Evolutionary conservation across 2,888 invertebrate species (phyloP).

Genomic region (Chymomyza amoena): DNA sequence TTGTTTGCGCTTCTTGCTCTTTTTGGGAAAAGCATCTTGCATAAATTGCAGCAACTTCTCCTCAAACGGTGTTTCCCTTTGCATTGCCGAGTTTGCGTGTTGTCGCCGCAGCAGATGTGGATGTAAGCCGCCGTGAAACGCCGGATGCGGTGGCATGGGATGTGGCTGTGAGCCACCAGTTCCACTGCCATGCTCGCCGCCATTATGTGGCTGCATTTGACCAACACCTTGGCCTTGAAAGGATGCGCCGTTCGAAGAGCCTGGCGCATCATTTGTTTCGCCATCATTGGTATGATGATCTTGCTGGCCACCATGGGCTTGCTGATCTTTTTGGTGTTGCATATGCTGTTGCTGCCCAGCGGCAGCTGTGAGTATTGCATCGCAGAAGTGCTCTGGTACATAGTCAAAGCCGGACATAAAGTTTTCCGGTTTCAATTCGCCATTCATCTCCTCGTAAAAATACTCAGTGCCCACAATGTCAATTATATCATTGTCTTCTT

Average conservation of each 20-base stretch:
- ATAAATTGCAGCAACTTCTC: slow-evolving; percentile 76
- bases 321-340: slow-evolving; percentile 72
- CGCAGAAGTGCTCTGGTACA: slow-evolving; percentile 77
- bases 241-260: slow-evolving; percentile 73
- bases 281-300: slow-evolving; percentile 76
- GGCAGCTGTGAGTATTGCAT: slow-evolving; percentile 76
- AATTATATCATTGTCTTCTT: slow-evolving; percentile 77
- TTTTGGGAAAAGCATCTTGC: slow-evolving; percentile 77
- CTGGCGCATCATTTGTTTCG: slow-evolving; percentile 75
- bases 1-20: slow-evolving; percentile 76
- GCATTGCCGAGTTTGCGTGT: slow-evolving; percentile 63
- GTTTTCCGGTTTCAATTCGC: slow-evolving; percentile 76
- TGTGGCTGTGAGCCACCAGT: slow-evolving; percentile 62
- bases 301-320: slow-evolving; percentile 68
- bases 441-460: slow-evolving; percentile 78
- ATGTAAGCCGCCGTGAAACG: slow-evolving; percentile 73
- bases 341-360: slow-evolving; percentile 75
- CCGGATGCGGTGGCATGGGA: slow-evolving; percentile 71
- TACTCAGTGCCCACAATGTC: slow-evolving; percentile 77
- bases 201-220: slow-evolving; percentile 69
- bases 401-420: slow-evolving; percentile 77
- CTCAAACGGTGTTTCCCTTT: slow-evolving; percentile 75
- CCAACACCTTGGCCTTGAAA: slow-evolving; percentile 67
- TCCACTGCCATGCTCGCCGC: slow-evolving; percentile 60
- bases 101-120: slow-evolving; percentile 73